Evolutionary conservation across 2,888 invertebrate genomes (phyloP).

Genomic region (Ypsolopha scabrella): DNA sequence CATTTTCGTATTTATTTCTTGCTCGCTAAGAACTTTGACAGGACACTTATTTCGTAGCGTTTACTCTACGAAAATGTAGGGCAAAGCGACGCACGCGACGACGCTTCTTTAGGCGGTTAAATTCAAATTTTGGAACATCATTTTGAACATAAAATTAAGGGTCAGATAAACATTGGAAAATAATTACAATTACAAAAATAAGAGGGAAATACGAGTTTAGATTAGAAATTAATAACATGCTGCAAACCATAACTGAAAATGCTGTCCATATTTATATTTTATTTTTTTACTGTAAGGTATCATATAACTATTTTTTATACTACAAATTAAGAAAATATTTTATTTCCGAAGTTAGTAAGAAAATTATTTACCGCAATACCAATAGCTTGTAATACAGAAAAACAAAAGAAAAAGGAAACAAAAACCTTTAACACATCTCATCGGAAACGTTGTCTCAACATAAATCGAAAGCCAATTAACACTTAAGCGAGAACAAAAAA

Average conservation of each 20-base stretch:
- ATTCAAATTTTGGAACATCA: constrained; percentile 1
- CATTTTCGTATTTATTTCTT: too few relatives aligned
- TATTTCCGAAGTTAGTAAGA: not conserved
- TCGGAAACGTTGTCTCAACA: not conserved
- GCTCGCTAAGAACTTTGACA: not conserved
- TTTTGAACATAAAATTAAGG: not conserved
- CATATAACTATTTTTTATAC: too few relatives aligned
- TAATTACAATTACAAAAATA: too few relatives aligned
- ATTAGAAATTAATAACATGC: too few relatives aligned
- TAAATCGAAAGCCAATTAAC: constrained; percentile 4
- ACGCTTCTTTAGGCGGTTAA: not conserved
- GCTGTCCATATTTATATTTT: not conserved
- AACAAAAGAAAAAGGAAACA: not conserved
- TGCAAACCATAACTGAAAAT: not conserved
- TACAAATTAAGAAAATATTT: not conserved
- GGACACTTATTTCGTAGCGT: not conserved
- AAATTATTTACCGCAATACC: not conserved
- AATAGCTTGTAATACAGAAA: not conserved
- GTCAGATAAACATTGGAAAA: too few relatives aligned
- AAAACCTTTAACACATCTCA: not conserved
- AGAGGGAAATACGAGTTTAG: too few relatives aligned
- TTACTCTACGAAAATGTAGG: not conserved
- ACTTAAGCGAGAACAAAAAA: not conserved
- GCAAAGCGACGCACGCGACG: constrained; percentile 1
- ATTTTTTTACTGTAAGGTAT: too few relatives aligned